Conservation (phyloP, 2,797 vertebrate genomes). For the Aphelocoma californica region DNA sequence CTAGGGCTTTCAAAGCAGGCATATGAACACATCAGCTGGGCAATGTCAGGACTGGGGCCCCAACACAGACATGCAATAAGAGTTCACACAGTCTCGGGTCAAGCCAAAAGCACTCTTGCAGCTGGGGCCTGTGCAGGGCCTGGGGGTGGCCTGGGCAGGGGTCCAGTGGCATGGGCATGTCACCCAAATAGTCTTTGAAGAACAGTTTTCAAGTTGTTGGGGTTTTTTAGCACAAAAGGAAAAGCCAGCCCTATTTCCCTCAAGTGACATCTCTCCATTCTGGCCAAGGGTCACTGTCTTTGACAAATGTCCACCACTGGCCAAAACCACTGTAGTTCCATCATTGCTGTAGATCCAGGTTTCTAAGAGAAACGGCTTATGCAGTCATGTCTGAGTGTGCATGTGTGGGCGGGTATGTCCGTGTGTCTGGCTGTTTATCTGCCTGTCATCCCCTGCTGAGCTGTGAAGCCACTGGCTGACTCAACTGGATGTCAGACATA, state of each 20-base stretch:
- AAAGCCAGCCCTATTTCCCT: background rate
- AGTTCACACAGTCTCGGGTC: background rate
- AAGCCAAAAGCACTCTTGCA: background rate
- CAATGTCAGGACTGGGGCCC: accelerated
- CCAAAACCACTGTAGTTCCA: background rate
- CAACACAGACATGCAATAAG: accelerated
- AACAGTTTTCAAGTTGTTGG: background rate
- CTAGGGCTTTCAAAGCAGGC: background rate
- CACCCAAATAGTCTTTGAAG: background rate
- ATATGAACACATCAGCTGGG: background rate
- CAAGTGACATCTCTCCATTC: background rate
- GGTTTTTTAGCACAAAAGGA: background rate
- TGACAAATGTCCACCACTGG: background rate
- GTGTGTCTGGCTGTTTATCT: background rate
- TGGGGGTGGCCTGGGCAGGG: background rate
- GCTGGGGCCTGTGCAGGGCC: accelerated
- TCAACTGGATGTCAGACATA: background rate
- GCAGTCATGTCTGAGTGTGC: background rate
- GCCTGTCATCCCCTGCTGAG: background rate
- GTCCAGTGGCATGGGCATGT: accelerated
- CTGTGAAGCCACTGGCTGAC: slow-evolving; percentile 5
- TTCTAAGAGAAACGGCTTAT: background rate
- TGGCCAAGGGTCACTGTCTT: background rate
- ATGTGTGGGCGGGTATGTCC: background rate
- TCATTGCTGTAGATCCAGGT: background rate